A percentile compares a stretch with the other conserved stretches of the same genome.
These are phyloP conservation scores for Nasonia giraulti DNA, from an alignment of 1,140 invertebrate species.

Conservation along the genomic window DNA sequence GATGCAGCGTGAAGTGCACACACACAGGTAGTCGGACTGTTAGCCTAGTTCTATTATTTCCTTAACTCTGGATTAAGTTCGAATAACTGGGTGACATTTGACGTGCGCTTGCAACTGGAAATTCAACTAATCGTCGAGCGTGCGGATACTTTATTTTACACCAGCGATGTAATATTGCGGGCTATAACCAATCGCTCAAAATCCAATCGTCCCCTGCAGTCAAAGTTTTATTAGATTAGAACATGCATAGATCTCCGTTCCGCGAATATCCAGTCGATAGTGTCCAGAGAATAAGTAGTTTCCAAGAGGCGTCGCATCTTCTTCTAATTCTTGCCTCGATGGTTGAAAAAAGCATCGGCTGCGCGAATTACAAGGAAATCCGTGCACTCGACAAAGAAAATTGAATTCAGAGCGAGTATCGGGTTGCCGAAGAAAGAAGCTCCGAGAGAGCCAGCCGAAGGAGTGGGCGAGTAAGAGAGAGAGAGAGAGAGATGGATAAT, in stretches of 20 bases:
- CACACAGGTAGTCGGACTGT: background rate
- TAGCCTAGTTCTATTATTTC: slow-evolving; percentile 1
- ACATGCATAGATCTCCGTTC: too few species aligned
- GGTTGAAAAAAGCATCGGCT: too few species aligned
- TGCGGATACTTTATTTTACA: background rate
- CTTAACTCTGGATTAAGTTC: background rate
- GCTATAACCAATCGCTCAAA: too few species aligned
- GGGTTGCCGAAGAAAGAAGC: slow-evolving; percentile 60
- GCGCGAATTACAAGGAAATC: slow-evolving; percentile 10
- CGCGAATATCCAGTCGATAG: too few species aligned
- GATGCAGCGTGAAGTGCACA: background rate
- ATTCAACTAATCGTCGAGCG: background rate
- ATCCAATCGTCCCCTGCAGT: too few species aligned
- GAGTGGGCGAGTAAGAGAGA: slow-evolving; percentile 14
- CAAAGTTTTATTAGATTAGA: too few species aligned
- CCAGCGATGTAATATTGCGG: too few species aligned
- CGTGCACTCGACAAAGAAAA: slow-evolving; percentile 30
- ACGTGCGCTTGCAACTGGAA: background rate
- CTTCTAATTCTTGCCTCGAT: too few species aligned
- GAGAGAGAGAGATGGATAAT: background rate
- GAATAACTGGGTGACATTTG: background rate
- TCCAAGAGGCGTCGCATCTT: too few species aligned
- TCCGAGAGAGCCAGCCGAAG: slow-evolving; percentile 49
- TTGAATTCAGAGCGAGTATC: slow-evolving; percentile 57
- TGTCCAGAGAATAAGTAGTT: too few species aligned